Evolutionary conservation across 2,888 invertebrate species (phyloP), one percentile per base, ranked within the genome.

Genomic region (Nephrotoma appendiculata): DNA sequence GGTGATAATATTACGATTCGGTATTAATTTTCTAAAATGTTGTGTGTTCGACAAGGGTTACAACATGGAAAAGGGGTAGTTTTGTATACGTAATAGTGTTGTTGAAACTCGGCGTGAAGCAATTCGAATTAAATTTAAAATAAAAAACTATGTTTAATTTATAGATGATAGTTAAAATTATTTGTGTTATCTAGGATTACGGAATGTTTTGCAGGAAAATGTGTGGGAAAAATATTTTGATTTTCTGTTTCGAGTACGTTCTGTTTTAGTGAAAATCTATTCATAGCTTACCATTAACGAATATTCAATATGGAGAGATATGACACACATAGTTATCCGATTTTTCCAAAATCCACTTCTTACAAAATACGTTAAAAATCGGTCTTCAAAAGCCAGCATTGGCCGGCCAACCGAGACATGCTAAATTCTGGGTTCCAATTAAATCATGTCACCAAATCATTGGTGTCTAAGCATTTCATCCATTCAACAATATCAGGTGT

Each of bases 391-490:
- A 31, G 31, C 31, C 31, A 31, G 2, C 1, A 1, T 31, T 31
- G 1, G 1, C 31, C 1, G 2, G 2, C 31, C 2, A 2, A 31
- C 2, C 31, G 31, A 1, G 1, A 2, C 31, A 31, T 31, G 31
- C 1, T 1, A 2, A 1, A 31, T 31, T 2, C 1, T 1, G 1
- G 2, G 1, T 1, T 31, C 2, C 31, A 31, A 2, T 31, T 31
- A 31, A n/a, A n/a, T n/a, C n/a, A n/a, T n/a, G n/a, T n/a, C 2
- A 2, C 1, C 2, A 2, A 2, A 31, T 1, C 2, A 1, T 1
- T 31, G 1, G 31, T 31, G 2, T 1, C 31, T 31, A 2, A 31
- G 2, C 31, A 2, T 31, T 1, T 31, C 31, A 31, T 31, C 31
- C 2, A 31, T 1, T 1, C 31, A 31, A 31, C 2, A 1, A 1